These are phyloP conservation scores for Micromussa lordhowensis DNA, from an alignment of 92 coral and sea anemone genomes.

Conservation along the genomic window DNA sequence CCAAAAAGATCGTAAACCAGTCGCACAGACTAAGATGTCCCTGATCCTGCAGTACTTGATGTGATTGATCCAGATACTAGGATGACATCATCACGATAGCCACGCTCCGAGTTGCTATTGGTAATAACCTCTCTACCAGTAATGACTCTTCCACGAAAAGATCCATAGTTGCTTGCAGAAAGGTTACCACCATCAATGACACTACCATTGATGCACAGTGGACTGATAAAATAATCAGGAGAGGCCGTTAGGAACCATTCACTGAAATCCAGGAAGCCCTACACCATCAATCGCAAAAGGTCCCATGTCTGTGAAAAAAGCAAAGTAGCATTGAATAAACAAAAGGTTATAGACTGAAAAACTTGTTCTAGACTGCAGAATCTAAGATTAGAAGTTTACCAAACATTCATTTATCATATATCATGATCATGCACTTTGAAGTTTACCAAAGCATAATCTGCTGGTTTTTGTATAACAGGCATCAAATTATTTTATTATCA, in stretches of 20 bases:
- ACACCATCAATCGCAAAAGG: slow-evolving; percentile 45
- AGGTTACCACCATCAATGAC: slow-evolving; percentile 51
- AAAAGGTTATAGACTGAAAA: no score
- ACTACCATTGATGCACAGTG: slow-evolving; percentile 48
- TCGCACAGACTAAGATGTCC: slow-evolving; percentile 21
- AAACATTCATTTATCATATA: no score
- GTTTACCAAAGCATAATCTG: no score
- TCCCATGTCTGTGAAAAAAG: slow-evolving; percentile 26
- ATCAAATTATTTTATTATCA: no score
- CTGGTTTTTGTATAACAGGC: no score
- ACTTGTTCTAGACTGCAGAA: no score
- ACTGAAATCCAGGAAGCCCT: slow-evolving; percentile 32
- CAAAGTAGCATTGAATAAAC: no score
- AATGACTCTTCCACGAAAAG: slow-evolving; percentile 28
- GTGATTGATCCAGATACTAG: slow-evolving; percentile 27
- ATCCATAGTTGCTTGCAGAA: slow-evolving; percentile 45
- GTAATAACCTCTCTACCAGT: slow-evolving; percentile 35
- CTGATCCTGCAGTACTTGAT: slow-evolving; percentile 6
- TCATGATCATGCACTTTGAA: no score
- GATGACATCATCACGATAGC: slow-evolving; percentile 40
- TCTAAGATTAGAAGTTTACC: no score
- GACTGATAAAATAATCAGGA: slow-evolving; percentile 39
- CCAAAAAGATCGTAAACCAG: slow-evolving; percentile 34
- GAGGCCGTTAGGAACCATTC: slow-evolving; percentile 30
- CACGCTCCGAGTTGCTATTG: slow-evolving; percentile 38